These are phyloP conservation scores for Carassius gibelio DNA, from an alignment of 2,113 vertebrate genomes.

Conservation along the genomic window DNA sequence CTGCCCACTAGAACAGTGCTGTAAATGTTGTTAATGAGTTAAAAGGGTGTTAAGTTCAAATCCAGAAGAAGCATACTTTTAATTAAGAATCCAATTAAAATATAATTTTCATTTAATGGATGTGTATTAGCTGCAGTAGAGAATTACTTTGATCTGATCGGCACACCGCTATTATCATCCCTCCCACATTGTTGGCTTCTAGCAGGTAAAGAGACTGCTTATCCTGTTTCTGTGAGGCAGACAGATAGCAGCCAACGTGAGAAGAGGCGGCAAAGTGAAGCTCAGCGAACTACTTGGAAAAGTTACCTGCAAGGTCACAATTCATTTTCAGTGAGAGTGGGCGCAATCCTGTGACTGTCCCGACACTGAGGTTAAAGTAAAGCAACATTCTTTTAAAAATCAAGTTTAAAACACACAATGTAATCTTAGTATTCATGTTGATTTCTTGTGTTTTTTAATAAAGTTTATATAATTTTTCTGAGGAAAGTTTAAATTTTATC, in stretches of 20 bases:
- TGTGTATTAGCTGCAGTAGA: not conserved
- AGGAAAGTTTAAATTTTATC: not conserved
- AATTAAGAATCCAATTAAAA: constrained; percentile 8
- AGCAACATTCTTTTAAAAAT: not conserved
- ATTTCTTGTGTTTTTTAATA: not conserved
- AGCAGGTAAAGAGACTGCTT: not conserved
- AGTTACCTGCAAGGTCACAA: not conserved
- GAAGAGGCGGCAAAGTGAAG: not conserved
- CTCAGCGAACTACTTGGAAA: not conserved
- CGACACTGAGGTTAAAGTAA: not conserved
- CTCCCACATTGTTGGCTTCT: not conserved
- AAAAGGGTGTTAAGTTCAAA: not conserved
- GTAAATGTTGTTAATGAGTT: not conserved
- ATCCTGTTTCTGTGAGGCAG: not conserved
- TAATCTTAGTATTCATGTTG: not conserved
- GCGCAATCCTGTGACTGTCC: not conserved
- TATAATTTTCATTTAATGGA: not conserved
- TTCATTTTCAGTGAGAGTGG: not conserved
- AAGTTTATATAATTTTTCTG: not conserved
- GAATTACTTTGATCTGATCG: not conserved
- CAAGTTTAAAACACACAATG: not conserved
- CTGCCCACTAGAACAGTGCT: not conserved
- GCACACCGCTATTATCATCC: not conserved
- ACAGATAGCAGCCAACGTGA: not conserved
- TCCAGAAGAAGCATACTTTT: not conserved